These are phyloP conservation scores for Tuta absoluta DNA, from an alignment of 2,888 invertebrate species.

Conservation along the genomic window DNA sequence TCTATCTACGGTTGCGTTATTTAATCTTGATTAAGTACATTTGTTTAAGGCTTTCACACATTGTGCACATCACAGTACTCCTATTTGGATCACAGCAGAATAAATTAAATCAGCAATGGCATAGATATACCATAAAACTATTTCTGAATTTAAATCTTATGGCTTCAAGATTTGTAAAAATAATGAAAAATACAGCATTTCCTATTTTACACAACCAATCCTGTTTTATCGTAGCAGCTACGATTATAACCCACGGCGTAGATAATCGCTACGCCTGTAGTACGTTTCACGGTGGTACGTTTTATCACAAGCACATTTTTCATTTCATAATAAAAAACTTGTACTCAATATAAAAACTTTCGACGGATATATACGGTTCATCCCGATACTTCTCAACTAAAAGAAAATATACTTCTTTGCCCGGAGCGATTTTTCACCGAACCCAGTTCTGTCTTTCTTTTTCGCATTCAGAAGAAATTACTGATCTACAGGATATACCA, in stretches of 20 bases:
- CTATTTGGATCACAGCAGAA: background rate
- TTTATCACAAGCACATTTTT: background rate
- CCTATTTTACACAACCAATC: too few relatives aligned
- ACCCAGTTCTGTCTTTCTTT: constrained; percentile 7
- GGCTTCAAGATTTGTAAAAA: too few relatives aligned
- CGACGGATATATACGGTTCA: background rate
- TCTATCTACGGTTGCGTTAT: constrained; percentile 3
- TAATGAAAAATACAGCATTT: too few relatives aligned
- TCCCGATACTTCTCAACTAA: background rate
- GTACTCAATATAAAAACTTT: background rate
- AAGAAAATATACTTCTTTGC: constrained; percentile 5
- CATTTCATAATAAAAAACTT: background rate
- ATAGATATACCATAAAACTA: too few relatives aligned
- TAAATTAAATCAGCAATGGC: background rate
- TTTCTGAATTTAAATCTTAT: too few relatives aligned
- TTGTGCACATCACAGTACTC: background rate
- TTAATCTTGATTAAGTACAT: background rate
- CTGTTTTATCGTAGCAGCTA: too few relatives aligned
- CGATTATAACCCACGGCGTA: too few relatives aligned
- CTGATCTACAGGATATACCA: too few relatives aligned
- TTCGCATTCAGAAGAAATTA: too few relatives aligned
- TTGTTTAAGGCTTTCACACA: background rate
- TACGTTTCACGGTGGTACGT: too few relatives aligned
- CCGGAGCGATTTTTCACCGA: background rate
- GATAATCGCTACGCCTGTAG: too few relatives aligned